Base-by-base conservation (phyloP, 2,888 invertebrate species). In the Leptogaster cylindrica region DNA sequence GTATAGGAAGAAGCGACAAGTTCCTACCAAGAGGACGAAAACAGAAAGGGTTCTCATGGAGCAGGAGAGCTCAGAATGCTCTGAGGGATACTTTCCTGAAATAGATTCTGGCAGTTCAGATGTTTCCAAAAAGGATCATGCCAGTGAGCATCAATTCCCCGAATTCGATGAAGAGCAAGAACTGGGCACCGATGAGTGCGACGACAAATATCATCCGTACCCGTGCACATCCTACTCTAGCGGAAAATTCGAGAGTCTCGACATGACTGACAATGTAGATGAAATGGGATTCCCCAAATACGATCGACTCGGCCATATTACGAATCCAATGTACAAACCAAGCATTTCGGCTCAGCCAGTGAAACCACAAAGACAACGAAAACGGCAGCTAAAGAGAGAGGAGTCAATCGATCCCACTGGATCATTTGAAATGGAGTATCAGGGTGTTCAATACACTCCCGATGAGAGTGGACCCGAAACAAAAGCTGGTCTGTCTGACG, bases 71-170 rank as follows among this genome's bases (percentile, higher is more conserved):
- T 87, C 87, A 0, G 87, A 87, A 75, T 87, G 87, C 73, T 87
- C 87, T 0, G 89, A 89, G 75, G 89, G 89, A 64, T 89, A 89
- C 76, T 81, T 87, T 69, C 89, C 89, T 2, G 87, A 86, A 78
- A 83, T 86, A 39, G 86, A 86, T 73, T 86, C 86, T 1, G 84
- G 85, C 25, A 86, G 86, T 39, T 87, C 86, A 0, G 87, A 86
- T 78, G 80, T 85, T 72, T 85, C 86, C 1, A 85, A 85, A 73
- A 83, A 82, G 16, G 84, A 85, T 65, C 75, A 75, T 14, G 75
- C 74, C 27, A 68, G 68, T 28, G 76, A 78, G 14, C 50, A 51
- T 25, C 65, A 50, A 20, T 77, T 76, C 67, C 82, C 83, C 12
- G 81, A 82, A 67, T 82, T 81, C 51, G 81, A 81, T 65, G 82